phyloP scores from a whole-genome alignment of 2,113 vertebrate species.

The Leptosomus discolor region DNA sequence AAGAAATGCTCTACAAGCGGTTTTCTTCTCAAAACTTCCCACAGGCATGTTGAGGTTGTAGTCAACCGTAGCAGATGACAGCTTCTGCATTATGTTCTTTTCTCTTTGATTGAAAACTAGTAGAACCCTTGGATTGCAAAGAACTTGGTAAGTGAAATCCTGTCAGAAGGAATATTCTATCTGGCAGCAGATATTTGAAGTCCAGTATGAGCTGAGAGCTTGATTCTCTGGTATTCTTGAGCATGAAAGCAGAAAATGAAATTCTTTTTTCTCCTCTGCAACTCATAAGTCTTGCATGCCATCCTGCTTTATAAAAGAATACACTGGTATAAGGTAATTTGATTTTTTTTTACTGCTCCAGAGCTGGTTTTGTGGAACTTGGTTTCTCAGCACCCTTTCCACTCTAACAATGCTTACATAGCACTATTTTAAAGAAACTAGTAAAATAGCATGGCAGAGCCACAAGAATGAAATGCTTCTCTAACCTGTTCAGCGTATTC shows the following conservation, averaged over 20 bases:
- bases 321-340: neutral
- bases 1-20: neutral
- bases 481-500: neutral
- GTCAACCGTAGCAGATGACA: neutral
- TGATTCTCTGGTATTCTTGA: constrained; percentile 19
- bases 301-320: neutral
- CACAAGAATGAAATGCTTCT: neutral
- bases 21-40: neutral
- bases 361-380: neutral
- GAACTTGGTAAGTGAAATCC: neutral
- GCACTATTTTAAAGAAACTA: neutral
- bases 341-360: neutral
- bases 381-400: neutral
- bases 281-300: neutral
- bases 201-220: neutral
- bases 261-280: neutral
- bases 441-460: neutral
- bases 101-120: constrained; percentile 17
- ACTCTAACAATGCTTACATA: neutral
- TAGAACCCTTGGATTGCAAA: neutral
- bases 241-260: neutral
- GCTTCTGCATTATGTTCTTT: neutral
- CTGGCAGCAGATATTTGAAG: constrained; percentile 13
- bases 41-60: neutral
- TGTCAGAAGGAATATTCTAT: constrained; percentile 52